These are phyloP conservation scores for Heterodera carotae DNA, from an alignment of 1,140 invertebrate genomes.

Conservation along the genomic window DNA sequence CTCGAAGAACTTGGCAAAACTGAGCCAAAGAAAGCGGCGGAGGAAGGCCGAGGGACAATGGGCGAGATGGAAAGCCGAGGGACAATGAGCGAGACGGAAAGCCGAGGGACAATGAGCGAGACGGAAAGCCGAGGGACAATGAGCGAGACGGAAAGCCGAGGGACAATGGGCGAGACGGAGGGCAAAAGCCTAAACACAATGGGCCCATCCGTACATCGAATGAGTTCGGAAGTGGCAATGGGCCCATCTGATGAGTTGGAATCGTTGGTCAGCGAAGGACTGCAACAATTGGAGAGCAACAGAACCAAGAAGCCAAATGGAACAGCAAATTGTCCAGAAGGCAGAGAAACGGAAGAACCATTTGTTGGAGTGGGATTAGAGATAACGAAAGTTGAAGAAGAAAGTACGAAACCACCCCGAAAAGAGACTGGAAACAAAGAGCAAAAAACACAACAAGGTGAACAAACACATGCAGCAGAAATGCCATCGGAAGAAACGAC, in stretches of 20 bases:
- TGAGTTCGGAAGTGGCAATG: background rate
- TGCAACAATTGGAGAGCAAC: constrained; percentile 29
- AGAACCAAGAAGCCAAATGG: background rate
- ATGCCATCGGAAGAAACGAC: background rate
- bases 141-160: no score
- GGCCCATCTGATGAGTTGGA: constrained; percentile 23
- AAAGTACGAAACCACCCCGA: background rate
- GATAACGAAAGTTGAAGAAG: background rate
- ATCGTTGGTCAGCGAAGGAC: constrained; percentile 23
- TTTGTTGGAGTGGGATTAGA: constrained; percentile 13
- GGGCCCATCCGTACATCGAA: no score
- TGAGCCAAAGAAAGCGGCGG: constrained; percentile 31
- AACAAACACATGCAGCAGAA: no score
- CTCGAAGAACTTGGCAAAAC: constrained; percentile 46
- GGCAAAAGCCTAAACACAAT: constrained; percentile 7
- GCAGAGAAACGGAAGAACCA: background rate
- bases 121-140: no score
- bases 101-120: no score
- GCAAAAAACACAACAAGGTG: no score
- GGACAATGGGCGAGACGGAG: background rate
- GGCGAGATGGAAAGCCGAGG: no score
- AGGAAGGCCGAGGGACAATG: background rate
- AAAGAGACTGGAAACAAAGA: constrained; percentile 6
- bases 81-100: no score
- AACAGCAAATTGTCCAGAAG: background rate